phyloP scores from a whole-genome alignment of 2,797 vertebrate species.

The Catharus ustulatus region DNA sequence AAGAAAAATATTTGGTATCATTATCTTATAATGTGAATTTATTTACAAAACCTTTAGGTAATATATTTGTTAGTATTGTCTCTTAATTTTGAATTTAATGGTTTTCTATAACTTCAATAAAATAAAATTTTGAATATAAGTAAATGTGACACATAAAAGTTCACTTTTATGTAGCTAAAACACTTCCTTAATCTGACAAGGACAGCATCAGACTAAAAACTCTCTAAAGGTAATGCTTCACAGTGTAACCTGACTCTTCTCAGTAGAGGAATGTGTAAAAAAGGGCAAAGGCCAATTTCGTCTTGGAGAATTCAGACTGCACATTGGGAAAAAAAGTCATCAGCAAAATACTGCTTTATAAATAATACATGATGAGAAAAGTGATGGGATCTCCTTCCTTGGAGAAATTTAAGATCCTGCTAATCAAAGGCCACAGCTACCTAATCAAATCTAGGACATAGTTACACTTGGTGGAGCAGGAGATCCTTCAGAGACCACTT shows the following conservation, averaged over 20 bases:
- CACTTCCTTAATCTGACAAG: not conserved
- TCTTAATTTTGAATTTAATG: not conserved
- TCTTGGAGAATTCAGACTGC: not conserved
- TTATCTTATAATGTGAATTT: not conserved
- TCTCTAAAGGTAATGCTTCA: not conserved
- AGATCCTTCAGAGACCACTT: not conserved
- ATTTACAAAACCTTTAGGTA: not conserved
- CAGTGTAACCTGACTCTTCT: not conserved
- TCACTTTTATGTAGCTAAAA: constrained; percentile 38
- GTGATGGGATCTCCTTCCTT: not conserved
- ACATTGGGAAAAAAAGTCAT: not conserved
- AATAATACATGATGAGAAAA: not conserved
- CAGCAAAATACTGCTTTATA: not conserved
- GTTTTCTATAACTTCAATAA: not conserved
- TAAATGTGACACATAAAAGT: constrained; percentile 37
- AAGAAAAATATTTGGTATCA: not conserved
- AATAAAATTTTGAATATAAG: constrained; percentile 41
- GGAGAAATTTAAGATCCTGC: not conserved
- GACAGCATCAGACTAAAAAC: not conserved
- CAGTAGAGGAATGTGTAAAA: not conserved
- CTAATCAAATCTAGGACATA: too few relatives aligned
- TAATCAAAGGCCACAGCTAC: not conserved
- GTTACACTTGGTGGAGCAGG: not conserved
- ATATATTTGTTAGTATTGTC: not conserved
- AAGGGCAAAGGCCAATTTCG: not conserved